Evolutionary conservation across 2,888 invertebrate genomes (phyloP).

Genomic region (Crepidodera aurea): DNA sequence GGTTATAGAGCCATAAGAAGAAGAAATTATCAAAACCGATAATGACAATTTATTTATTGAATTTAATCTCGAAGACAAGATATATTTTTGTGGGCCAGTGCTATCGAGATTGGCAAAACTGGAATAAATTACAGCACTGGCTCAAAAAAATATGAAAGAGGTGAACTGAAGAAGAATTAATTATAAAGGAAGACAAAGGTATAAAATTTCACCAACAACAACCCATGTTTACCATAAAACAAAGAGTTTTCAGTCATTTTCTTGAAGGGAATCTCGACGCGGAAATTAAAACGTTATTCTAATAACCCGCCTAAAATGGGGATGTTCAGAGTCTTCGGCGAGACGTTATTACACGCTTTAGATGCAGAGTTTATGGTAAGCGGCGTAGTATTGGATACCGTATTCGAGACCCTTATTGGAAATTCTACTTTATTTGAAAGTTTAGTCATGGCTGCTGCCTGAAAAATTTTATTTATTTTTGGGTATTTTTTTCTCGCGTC

Average conservation of each 20-base stretch:
- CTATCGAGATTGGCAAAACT: too few species aligned
- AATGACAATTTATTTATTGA: too few species aligned
- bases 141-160: too few species aligned
- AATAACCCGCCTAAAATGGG: slow-evolving; percentile 34
- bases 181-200: slow-evolving; percentile 1
- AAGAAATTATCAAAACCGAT: too few species aligned
- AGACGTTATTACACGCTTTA: slow-evolving; percentile 21
- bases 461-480: neutral
- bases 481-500: too few species aligned
- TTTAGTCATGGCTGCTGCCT: neutral
- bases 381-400: slow-evolving; percentile 6
- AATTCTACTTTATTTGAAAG: slow-evolving; percentile 8
- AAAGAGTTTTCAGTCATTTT: neutral
- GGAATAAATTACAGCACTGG: too few species aligned
- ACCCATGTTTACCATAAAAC: neutral
- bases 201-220: slow-evolving; percentile 8
- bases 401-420: slow-evolving; percentile 1
- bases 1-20: too few species aligned
- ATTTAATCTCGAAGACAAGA: too few species aligned
- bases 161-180: neutral
- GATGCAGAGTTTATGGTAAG: slow-evolving; percentile 25
- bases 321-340: slow-evolving; percentile 15
- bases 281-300: slow-evolving; percentile 38
- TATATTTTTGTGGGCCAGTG: too few species aligned
- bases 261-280: slow-evolving; percentile 26